Base-by-base conservation (phyloP, 1,140 invertebrate species). In the Papilio polytes region DNA sequence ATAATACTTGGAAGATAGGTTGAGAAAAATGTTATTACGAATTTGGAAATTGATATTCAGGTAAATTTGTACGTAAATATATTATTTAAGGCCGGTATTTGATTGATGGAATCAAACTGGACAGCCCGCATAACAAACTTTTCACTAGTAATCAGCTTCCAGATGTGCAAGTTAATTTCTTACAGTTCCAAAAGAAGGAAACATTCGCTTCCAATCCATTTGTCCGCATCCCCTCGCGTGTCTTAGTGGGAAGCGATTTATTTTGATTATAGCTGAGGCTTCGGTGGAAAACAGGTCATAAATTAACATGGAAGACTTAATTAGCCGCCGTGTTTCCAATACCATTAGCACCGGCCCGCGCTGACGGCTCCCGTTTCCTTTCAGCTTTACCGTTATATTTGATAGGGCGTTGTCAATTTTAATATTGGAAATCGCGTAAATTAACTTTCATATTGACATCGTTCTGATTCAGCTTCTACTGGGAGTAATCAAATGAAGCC, bases 231-330 rank as follows among this genome's bases (percentile, higher is more conserved):
- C 87, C 85, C 86, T 92, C 83, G 90, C 92, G 92, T 93, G 91
- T 91, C 87, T 85, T 88, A 80, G 84, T 83, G 81, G 84, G 79
- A 83, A 90, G 82, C 91, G 88, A 94, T 94, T 92, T 91, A 87
- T 94, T 92, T 94, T 91, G 90, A 94, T 94, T 92, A 94, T 87
- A 84, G 84, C 87, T 86, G 85, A 87, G 85, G 78, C 82, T 80
- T 80, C 81, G 77, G 80, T 85, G 85, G 86, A 88, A 87, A 89
- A 91, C 88, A 89, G 85, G 84, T 87, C 83, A 88, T 89, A 90
- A 92, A 92, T 92, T 92, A 88, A 90, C 84, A 86, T 84, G 80
- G 85, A 93, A 88, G 91, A 90, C 91, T 94, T 94, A 94, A 94
- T 94, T 94, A 94, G 89, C 85, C 80, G 81, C 83, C 80, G 84